These are phyloP conservation scores for Prenolepis imparis DNA, from an alignment of 2,888 invertebrate species.

Conservation along the genomic window DNA sequence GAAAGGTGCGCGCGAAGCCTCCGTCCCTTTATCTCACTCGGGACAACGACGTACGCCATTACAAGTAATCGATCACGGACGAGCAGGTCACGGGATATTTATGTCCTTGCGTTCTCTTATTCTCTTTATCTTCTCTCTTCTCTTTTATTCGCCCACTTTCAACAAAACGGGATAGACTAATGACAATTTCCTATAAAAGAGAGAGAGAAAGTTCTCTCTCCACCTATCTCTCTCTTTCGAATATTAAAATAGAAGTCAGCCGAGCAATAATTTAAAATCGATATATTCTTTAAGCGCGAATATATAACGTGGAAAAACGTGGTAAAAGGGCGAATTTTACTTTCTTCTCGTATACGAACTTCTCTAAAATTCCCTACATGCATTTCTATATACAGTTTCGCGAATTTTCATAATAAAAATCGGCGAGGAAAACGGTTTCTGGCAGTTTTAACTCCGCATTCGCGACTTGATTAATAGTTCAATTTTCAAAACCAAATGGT, in stretches of 20 bases:
- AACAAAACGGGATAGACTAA: neutral
- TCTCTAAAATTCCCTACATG: neutral
- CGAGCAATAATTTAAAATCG: constrained; percentile 1
- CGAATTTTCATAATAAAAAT: neutral
- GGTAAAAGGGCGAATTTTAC: neutral
- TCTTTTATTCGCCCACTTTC: neutral
- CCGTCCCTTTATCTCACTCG: constrained; percentile 25
- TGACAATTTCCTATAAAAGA: neutral
- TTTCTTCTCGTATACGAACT: neutral
- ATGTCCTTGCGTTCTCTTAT: constrained; percentile 26
- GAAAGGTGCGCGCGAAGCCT: constrained; percentile 6
- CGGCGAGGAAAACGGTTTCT: neutral
- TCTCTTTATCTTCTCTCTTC: neutral
- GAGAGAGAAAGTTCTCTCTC: neutral
- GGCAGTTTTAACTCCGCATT: constrained; percentile 9
- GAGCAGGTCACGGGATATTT: constrained; percentile 41
- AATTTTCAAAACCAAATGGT: constrained; percentile 9
- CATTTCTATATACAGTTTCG: neutral
- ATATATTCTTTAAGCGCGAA: constrained; percentile 1
- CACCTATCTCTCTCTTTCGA: neutral
- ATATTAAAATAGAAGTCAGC: constrained; percentile 14
- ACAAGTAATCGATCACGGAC: constrained; percentile 46
- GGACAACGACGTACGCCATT: neutral
- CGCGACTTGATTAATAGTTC: constrained; percentile 20
- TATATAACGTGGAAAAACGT: neutral